Evolutionary conservation across 2,888 invertebrate species (phyloP).

Genomic region (Tenthredo scrophulariae): DNA sequence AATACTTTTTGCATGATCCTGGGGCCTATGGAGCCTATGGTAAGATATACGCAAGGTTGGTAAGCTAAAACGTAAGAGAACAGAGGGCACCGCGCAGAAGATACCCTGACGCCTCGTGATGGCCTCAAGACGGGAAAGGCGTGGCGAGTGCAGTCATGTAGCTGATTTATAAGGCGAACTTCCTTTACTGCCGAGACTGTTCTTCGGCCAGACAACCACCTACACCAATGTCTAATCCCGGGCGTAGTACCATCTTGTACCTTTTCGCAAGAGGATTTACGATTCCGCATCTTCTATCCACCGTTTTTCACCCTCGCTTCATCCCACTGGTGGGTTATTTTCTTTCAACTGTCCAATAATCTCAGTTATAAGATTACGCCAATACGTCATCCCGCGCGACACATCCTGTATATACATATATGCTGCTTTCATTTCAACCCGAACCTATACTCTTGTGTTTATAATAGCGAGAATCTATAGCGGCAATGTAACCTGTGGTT

Average conservation of each 20-base stretch:
- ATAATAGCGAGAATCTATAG: background rate
- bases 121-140: constrained; percentile 79
- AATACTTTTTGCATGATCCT: background rate
- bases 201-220: constrained; percentile 48
- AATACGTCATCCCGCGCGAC: constrained; percentile 18
- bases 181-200: constrained; percentile 68
- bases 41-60: background rate
- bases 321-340: background rate
- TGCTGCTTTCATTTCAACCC: constrained; percentile 16
- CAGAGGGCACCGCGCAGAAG: constrained; percentile 55
- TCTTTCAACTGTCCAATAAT: constrained; percentile 40
- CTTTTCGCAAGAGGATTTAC: constrained; percentile 50
- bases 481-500: constrained; percentile 14
- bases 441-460: background rate
- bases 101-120: constrained; percentile 78
- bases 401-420: background rate
- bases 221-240: constrained; percentile 47
- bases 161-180: constrained; percentile 78
- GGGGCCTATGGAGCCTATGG: background rate
- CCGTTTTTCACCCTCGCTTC: constrained; percentile 40
- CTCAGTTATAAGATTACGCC: background rate
- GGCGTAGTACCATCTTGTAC: constrained; percentile 35
- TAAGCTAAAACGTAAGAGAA: constrained; percentile 11
- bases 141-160: constrained; percentile 76
- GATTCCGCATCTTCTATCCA: constrained; percentile 40